A percentile compares a stretch with the other conserved stretches of the same genome.
These are phyloP conservation scores for Lucinisca nassula DNA, from an alignment of 2,888 invertebrate genomes.

Conservation along the genomic window DNA sequence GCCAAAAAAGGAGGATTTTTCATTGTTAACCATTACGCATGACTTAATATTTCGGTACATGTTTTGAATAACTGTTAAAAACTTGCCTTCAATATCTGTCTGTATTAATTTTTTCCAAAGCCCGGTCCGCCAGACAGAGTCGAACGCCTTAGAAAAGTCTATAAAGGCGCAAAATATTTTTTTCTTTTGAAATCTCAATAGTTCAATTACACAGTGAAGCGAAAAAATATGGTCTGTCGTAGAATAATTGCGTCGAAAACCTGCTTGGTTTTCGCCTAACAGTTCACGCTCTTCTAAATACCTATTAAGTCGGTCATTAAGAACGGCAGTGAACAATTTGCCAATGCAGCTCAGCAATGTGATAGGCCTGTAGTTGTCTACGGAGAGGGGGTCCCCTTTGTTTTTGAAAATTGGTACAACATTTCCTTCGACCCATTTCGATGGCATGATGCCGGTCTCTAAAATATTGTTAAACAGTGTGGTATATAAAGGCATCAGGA, in stretches of 20 bases:
- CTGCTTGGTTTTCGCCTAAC: conserved; percentile 54
- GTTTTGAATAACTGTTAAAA: not conserved
- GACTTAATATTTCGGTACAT: not conserved
- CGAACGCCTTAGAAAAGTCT: not conserved
- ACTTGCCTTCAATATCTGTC: not conserved
- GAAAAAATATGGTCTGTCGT: conserved; percentile 35
- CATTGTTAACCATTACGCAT: not conserved
- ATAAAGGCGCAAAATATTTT: not conserved
- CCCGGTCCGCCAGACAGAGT: not conserved
- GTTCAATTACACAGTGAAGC: too few relatives aligned
- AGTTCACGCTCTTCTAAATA: conserved; percentile 38
- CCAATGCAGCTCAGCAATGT: conserved; percentile 52
- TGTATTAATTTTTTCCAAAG: not conserved
- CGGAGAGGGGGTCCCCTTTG: conserved; percentile 22
- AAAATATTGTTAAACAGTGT: conserved; percentile 51
- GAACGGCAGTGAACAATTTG: conserved; percentile 46
- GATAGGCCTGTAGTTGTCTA: conserved; percentile 50
- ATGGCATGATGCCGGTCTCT: conserved; percentile 27
- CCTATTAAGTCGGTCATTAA: conserved; percentile 36
- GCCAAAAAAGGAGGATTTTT: not conserved
- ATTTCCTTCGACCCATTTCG: conserved; percentile 39
- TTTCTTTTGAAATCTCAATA: not conserved
- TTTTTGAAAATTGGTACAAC: conserved; percentile 52
- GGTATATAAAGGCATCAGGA: conserved; percentile 25
- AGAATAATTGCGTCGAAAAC: conserved; percentile 48